Base-by-base conservation (phyloP, 2,888 invertebrate species). In the Drosophila recens region DNA sequence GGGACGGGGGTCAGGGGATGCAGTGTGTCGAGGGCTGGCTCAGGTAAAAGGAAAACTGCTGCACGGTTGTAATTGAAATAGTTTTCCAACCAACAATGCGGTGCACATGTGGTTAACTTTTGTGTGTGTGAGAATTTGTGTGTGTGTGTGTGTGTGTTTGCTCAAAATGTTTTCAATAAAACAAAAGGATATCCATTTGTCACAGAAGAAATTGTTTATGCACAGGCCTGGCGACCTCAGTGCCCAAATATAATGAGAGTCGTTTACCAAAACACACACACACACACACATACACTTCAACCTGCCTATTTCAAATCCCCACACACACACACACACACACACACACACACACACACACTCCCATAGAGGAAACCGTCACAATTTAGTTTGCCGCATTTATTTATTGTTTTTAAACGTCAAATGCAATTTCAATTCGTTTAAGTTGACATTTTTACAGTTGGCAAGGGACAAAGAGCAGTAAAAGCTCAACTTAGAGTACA, bases 181-280 rank as follows among this genome's bases (percentile, higher is more conserved):
- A 87, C 89, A 89, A 89, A 80, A 80, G 86, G 78, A 87, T 79
- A 89, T 86, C 87, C 75, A 89, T 86, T 86, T 89, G 87, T 84
- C 85, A 89, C 68, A 75, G 65, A 64, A 61, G 72, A 78, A 86
- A 86, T 81, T 78, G 82, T 76, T 75, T 75, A 75, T 62, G 59
- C 74, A 71, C 45, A 67, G 70, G 27, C 36, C 67, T 49, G 46
- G 4, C 17, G 72, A 52, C 48, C 63, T 70, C 49, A 38, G 42
- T 49, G 58, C 57, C 53, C 63, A 61, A 82, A 79, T 70, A 65
- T 82, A 83, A 80, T 72, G 79, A 77, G 79, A 72, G 69, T 46
- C 58, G 59, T 38, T 65, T 59, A 48, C 48, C 59, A 46, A 68
- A 43, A 67, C 53, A 27, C 20, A 46, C 51, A 68, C 33, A 43